Conservation (phyloP, 2,888 invertebrate genomes). For the Chrysolina oricalcia region DNA sequence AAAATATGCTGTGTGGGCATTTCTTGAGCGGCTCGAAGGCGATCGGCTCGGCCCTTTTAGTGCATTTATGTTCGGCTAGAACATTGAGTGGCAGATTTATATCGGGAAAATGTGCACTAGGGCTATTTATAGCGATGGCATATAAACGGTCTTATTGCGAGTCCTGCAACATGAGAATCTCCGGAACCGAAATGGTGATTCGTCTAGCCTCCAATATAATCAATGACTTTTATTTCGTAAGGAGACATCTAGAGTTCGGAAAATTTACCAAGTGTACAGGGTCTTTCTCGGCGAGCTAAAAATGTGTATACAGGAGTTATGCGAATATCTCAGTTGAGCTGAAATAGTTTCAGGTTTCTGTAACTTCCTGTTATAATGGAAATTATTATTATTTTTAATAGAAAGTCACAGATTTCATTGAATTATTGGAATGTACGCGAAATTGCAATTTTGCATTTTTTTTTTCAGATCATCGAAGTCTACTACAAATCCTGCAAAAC, state of each 20-base stretch:
- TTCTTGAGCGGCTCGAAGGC: slow-evolving; percentile 56
- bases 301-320: too few relatives aligned
- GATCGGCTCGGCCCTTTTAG: slow-evolving; percentile 53
- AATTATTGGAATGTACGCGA: too few relatives aligned
- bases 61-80: slow-evolving; percentile 52
- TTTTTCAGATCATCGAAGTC: too few relatives aligned
- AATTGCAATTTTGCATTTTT: too few relatives aligned
- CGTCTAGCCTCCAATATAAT: neutral
- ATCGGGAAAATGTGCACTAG: slow-evolving; percentile 44
- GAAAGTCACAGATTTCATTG: too few relatives aligned
- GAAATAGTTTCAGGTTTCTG: too few relatives aligned
- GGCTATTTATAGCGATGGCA: slow-evolving; percentile 44
- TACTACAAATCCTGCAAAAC: too few relatives aligned
- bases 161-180: slow-evolving; percentile 19
- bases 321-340: too few relatives aligned
- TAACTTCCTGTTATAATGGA: too few relatives aligned
- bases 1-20: slow-evolving; percentile 62
- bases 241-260: neutral
- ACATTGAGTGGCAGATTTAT: slow-evolving; percentile 50
- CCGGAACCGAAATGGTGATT: slow-evolving; percentile 23
- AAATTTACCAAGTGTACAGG: neutral
- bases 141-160: slow-evolving; percentile 15
- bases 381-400: too few relatives aligned
- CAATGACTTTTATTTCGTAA: neutral
- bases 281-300: too few relatives aligned